Evolutionary conservation across 2,113 vertebrate genomes (phyloP).

Genomic region (Ciconia boyciana): DNA sequence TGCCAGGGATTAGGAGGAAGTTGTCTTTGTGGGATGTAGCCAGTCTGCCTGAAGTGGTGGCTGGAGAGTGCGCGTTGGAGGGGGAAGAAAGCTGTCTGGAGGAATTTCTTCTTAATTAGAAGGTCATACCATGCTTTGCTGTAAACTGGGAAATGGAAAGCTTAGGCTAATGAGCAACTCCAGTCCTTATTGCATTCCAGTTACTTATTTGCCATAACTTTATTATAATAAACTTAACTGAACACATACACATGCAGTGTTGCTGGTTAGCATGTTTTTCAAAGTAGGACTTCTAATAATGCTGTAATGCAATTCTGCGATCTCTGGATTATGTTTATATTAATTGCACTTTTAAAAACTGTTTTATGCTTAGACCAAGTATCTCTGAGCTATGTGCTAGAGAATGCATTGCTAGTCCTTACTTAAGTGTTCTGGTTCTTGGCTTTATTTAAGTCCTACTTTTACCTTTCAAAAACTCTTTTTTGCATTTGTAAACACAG

Average conservation of each 20-base stretch:
- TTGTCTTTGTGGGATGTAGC: not conserved
- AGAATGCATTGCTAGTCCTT: not conserved
- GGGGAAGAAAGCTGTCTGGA: not conserved
- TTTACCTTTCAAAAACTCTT: not conserved
- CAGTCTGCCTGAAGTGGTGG: not conserved
- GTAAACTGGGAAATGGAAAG: not conserved
- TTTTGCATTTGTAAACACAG: not conserved
- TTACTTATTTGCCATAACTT: not conserved
- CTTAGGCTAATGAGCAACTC: not conserved
- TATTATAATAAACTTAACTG: not conserved
- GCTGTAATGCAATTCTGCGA: not conserved
- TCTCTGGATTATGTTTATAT: not conserved
- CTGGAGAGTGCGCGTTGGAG: not conserved
- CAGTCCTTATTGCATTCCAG: not conserved
- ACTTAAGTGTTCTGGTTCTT: not conserved
- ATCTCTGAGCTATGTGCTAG: not conserved
- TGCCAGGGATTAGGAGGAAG: not conserved
- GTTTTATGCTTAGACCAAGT: not conserved
- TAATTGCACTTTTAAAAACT: not conserved
- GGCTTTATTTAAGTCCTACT: not conserved
- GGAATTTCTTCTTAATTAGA: slow-evolving; percentile 31
- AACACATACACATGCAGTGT: not conserved
- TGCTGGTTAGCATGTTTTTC: not conserved
- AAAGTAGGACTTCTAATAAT: not conserved
- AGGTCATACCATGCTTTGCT: not conserved